phyloP scores from a whole-genome alignment of 2,888 invertebrate species.

The Drosophila picticornis region DNA sequence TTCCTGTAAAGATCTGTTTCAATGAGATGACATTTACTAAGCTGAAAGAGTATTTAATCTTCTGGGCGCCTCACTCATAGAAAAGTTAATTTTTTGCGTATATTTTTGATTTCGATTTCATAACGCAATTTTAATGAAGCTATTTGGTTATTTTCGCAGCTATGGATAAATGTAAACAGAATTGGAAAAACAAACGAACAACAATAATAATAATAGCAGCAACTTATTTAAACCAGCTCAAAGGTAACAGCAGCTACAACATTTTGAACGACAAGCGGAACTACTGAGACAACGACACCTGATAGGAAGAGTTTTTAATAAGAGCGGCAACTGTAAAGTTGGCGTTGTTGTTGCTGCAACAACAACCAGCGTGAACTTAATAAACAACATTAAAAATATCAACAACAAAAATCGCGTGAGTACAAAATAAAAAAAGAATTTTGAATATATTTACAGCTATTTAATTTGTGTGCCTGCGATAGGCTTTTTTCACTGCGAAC shows the following conservation, averaged over 20 bases:
- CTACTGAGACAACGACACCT: constrained; percentile 18
- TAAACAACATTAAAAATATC: constrained; percentile 23
- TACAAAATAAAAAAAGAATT: constrained; percentile 12
- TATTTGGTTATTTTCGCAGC: constrained; percentile 36
- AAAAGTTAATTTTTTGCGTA: neutral
- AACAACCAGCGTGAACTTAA: constrained; percentile 30
- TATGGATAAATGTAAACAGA: constrained; percentile 66
- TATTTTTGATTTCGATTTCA: constrained; percentile 1
- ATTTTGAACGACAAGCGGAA: constrained; percentile 25
- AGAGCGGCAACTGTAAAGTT: constrained; percentile 26
- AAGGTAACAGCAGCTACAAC: constrained; percentile 16
- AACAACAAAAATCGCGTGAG: constrained; percentile 67
- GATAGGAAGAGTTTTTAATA: constrained; percentile 34
- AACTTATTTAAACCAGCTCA: constrained; percentile 4
- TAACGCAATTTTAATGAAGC: constrained; percentile 7
- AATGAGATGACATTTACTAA: neutral
- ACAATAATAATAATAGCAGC: constrained; percentile 34
- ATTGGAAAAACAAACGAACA: constrained; percentile 34
- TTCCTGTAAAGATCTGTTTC: neutral
- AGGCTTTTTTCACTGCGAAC: neutral
- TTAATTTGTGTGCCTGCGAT: constrained; percentile 19
- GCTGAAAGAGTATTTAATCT: neutral
- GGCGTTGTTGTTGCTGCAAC: constrained; percentile 35
- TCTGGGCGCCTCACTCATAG: neutral
- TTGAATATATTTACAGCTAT: neutral